Evolutionary conservation across 2,888 invertebrate genomes (phyloP), one percentile per base, ranked within the genome.

Genomic region (Acleris literana): DNA sequence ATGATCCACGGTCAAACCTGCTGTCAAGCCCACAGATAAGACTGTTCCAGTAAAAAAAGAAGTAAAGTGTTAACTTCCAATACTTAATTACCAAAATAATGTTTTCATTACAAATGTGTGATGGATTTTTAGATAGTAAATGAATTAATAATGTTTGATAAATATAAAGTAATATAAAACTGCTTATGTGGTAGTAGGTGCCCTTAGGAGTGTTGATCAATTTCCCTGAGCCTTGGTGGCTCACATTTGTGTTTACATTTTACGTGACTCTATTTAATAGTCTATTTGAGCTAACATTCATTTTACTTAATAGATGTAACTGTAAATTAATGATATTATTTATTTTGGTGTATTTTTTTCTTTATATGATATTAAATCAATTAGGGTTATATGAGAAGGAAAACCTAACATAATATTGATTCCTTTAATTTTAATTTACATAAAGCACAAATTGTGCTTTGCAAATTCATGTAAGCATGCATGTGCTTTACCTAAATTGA

Each of bases 1-100:
- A 93, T 96, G 94, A 94, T 90, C 80, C 74, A 78, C 83, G 76
- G 73, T 77, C 25, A 90, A 91, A 83, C 81, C 85, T 55, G 69
- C 78, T 54, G 72, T 74, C 63, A 91, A 90, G 71, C 78, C 79
- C 56, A 73, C 85, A 80, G 88, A 89, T 70, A 92, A 90, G 85
- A 88, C 90, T 88, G 85, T 84, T 69, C 80, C 76, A 70, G 74
- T 87, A 68, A 88, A 88, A 69, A 87, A 86, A 83, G 89, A 87
- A 79, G 79, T 82, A 71, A 86, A 89, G 77, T 85, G 78, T 84
- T 85, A 77, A 84, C 73, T 58, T 49, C 55, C 43, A 25, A 43
- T 57, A 18, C 64, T 22, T n/a, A 39, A 22, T 59, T 60, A 39
- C 55, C 44, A 61, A 62, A 61, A 53, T 57, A 61, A 44, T 57